Percentiles rank a stretch among this genome's conserved stretches.
These are phyloP conservation scores for Hydraecia micacea DNA, from an alignment of 2,888 invertebrate species.

Conservation along the genomic window DNA sequence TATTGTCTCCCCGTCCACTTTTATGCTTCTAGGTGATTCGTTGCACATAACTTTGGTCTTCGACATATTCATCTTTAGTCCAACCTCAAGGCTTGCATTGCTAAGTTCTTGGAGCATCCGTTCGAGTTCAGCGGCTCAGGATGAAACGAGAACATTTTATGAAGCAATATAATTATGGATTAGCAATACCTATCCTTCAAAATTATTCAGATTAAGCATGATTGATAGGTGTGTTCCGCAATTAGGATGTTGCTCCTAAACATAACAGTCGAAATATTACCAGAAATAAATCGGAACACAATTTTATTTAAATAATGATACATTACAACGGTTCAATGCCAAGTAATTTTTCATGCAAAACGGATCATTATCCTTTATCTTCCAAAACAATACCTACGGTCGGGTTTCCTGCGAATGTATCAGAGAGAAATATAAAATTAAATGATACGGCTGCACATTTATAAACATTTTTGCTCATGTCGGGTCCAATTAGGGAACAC, in stretches of 20 bases:
- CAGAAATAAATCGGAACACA: not conserved
- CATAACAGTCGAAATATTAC: not conserved
- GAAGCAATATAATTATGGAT: too few relatives aligned
- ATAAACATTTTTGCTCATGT: slow-evolving; percentile 24
- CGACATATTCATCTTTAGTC: too few relatives aligned
- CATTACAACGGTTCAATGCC: slow-evolving; percentile 6
- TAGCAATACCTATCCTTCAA: too few relatives aligned
- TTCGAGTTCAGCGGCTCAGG: too few relatives aligned
- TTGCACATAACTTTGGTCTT: too few relatives aligned
- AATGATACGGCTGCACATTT: slow-evolving; percentile 29
- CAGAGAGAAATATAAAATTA: slow-evolving; percentile 16
- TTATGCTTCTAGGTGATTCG: too few relatives aligned
- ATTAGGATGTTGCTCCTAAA: not conserved
- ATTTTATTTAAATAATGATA: slow-evolving; percentile 8
- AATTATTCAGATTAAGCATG: too few relatives aligned
- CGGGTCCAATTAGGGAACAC: slow-evolving; percentile 15
- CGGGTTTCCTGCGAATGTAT: slow-evolving; percentile 14
- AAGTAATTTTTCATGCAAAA: slow-evolving; percentile 33
- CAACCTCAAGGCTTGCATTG: too few relatives aligned
- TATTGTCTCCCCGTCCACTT: too few relatives aligned
- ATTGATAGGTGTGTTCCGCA: too few relatives aligned
- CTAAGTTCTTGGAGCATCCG: too few relatives aligned
- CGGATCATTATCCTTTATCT: slow-evolving; percentile 27
- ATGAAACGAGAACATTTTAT: too few relatives aligned
- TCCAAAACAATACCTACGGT: slow-evolving; percentile 26